Evolutionary conservation across 2,797 vertebrate genomes (phyloP).

Genomic region (Rachycentron canadum): DNA sequence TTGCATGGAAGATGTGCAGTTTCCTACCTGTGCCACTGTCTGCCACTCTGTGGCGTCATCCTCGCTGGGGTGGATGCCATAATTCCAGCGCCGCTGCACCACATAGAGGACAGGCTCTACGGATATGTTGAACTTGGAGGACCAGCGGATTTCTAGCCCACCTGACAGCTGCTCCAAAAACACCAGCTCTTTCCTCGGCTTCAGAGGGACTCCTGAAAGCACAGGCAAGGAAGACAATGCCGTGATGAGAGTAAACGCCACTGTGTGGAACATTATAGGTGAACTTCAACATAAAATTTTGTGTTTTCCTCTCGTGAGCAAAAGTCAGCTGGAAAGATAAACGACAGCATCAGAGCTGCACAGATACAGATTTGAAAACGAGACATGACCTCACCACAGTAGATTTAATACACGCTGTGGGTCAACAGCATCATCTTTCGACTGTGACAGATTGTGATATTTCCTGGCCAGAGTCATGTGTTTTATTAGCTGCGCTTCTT

Average conservation of each 20-base stretch:
- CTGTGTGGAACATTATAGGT: conserved; percentile 43
- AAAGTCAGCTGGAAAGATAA: conserved; percentile 59
- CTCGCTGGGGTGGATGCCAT: conserved; percentile 96
- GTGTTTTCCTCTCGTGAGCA: conserved; percentile 48
- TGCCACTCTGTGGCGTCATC: conserved; percentile 93
- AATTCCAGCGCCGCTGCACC: conserved; percentile 95
- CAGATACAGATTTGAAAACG: conserved; percentile 65
- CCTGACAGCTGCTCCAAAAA: conserved; percentile 90
- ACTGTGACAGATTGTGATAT: conserved; percentile 70
- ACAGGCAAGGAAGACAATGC: conserved; percentile 10
- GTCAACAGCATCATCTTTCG: conserved; percentile 73
- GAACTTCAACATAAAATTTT: conserved; percentile 47
- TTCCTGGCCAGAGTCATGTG: conserved; percentile 62
- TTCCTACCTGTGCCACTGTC: conserved; percentile 91
- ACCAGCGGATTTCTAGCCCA: conserved; percentile 94
- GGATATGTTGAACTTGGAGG: conserved; percentile 96
- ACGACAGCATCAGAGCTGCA: conserved; percentile 57
- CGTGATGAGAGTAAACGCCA: conserved; percentile 39
- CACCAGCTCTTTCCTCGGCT: conserved; percentile 93
- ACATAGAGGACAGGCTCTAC: conserved; percentile 96
- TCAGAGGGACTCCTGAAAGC: conserved; percentile 92
- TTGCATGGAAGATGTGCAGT: not conserved
- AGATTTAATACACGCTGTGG: conserved; percentile 70
- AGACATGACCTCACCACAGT: conserved; percentile 78
- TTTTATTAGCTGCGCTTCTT: conserved; percentile 72